phyloP scores from a whole-genome alignment of 2,113 vertebrate species.

The Murina feae region DNA sequence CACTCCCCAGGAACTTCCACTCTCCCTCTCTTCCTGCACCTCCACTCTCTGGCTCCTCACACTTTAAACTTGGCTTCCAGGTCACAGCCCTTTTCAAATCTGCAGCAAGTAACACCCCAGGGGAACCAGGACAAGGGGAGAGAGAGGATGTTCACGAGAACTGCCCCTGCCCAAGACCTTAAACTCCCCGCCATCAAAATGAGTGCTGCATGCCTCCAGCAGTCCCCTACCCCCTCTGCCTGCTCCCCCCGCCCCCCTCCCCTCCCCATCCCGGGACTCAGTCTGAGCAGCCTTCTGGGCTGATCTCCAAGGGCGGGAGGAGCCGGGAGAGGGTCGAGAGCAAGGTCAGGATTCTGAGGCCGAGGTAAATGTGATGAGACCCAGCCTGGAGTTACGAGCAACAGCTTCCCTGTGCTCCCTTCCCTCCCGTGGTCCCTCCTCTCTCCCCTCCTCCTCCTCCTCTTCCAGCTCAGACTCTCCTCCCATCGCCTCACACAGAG shows the following conservation, averaged over 20 bases:
- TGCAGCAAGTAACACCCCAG: background rate
- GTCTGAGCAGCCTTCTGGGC: background rate
- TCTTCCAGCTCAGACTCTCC: background rate
- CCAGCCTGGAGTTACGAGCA: background rate
- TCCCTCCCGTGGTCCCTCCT: background rate
- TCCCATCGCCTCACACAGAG: background rate
- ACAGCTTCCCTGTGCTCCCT: background rate
- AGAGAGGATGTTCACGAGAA: background rate
- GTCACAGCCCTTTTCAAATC: background rate
- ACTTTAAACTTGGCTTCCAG: background rate
- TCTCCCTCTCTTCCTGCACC: constrained; percentile 10
- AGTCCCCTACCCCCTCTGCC: background rate
- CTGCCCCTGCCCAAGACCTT: background rate
- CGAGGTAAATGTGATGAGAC: background rate
- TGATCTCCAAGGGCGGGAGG: background rate
- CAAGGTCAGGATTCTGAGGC: background rate
- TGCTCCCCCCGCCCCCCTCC: too few relatives aligned
- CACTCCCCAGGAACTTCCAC: background rate
- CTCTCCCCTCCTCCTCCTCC: background rate
- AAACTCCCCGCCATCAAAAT: background rate
- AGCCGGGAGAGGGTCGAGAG: background rate
- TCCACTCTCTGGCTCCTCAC: background rate
- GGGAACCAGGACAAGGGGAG: background rate
- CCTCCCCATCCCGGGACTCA: background rate
- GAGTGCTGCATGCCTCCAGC: background rate